Percentiles rank a stretch among this genome's conserved stretches.
Conservation (phyloP, 1,140 invertebrate species). For the Calephelis nemesis region DNA sequence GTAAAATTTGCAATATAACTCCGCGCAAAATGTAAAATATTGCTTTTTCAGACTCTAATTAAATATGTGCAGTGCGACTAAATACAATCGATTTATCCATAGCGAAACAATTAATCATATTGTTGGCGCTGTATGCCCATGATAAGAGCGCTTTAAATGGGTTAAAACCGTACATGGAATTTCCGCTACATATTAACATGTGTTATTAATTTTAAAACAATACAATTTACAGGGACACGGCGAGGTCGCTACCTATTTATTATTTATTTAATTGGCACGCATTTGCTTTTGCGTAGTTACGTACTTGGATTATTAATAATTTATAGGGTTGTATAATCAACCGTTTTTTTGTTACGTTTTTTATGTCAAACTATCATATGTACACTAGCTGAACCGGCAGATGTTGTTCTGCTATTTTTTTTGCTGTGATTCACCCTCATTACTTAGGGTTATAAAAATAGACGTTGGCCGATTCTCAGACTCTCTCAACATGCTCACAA, state of each 20-base stretch:
- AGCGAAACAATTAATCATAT: slow-evolving; percentile 13
- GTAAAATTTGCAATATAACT: too few relatives aligned
- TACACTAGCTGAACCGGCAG: too few relatives aligned
- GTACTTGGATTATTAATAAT: background rate
- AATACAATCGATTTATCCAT: slow-evolving; percentile 10
- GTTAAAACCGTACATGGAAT: slow-evolving; percentile 21
- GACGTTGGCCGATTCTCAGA: too few relatives aligned
- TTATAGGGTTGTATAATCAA: too few relatives aligned
- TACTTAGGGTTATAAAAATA: too few relatives aligned
- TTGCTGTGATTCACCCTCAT: too few relatives aligned
- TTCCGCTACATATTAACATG: slow-evolving; percentile 19
- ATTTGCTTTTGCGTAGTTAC: background rate
- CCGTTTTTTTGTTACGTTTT: too few relatives aligned
- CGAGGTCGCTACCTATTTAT: background rate
- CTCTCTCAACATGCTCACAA: too few relatives aligned
- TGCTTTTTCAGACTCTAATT: background rate
- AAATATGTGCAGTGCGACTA: background rate
- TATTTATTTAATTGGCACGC: background rate
- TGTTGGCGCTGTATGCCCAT: background rate
- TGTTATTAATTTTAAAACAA: slow-evolving; percentile 18
- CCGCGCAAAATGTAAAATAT: too few relatives aligned
- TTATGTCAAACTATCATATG: too few relatives aligned
- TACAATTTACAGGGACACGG: background rate
- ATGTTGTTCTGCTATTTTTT: too few relatives aligned
- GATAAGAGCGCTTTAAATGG: slow-evolving; percentile 20